A percentile compares a stretch with the other conserved stretches of the same genome.
phyloP scores from a whole-genome alignment of 2,113 vertebrate species.

The Channa maculata region DNA sequence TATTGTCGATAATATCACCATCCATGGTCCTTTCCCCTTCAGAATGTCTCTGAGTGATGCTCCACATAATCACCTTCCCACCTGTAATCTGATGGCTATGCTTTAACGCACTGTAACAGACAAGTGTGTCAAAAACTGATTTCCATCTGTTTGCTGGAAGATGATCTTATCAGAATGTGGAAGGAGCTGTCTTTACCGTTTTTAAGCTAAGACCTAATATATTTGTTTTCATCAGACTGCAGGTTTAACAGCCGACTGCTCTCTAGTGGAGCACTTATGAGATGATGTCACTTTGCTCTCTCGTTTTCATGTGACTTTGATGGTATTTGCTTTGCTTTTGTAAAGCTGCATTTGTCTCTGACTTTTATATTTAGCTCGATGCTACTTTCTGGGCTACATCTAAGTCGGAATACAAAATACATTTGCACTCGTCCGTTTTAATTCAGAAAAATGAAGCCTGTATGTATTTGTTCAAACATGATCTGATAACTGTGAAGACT shows the following conservation, averaged over 20 bases:
- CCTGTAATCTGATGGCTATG: constrained; percentile 52
- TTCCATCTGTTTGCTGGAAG: constrained; percentile 34
- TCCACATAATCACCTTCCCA: constrained; percentile 37
- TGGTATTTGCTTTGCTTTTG: constrained; percentile 34
- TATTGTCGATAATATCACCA: constrained; percentile 21
- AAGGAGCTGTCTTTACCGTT: constrained; percentile 14
- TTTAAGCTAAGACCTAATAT: constrained; percentile 12
- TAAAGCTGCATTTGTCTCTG: not conserved
- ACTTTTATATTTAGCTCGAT: constrained; percentile 1
- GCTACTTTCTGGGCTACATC: not conserved
- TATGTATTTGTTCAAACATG: not conserved
- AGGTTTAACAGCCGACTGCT: constrained; percentile 23
- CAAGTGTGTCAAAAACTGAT: constrained; percentile 42
- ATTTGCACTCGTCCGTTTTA: not conserved
- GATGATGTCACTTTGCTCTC: constrained; percentile 9
- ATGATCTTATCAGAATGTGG: constrained; percentile 31
- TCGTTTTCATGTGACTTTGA: constrained; percentile 13
- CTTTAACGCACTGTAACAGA: constrained; percentile 43
- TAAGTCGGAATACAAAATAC: not conserved
- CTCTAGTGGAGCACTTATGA: not conserved
- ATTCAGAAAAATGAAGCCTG: not conserved
- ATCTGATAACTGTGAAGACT: not conserved
- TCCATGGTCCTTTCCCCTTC: constrained; percentile 8
- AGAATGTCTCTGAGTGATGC: constrained; percentile 14
- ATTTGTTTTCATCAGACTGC: constrained; percentile 21